Evolutionary conservation across 2,888 invertebrate species (phyloP), one percentile per base, ranked within the genome.

Genomic region (Andrena flavipes): DNA sequence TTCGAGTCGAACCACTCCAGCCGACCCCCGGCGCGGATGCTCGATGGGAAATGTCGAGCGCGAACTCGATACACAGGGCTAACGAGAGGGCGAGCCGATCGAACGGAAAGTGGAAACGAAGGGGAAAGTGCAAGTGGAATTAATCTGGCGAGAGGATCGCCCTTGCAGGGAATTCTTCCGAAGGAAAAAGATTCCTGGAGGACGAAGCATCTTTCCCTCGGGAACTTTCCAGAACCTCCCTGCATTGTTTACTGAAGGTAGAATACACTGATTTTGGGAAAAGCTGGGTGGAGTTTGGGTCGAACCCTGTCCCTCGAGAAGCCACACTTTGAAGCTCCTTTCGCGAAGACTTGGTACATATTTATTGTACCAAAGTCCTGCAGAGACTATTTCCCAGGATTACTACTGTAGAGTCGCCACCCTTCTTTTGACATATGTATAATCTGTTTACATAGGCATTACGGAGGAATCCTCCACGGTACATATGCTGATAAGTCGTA

Each of bases 21-120:
- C 64, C 51, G 33, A 16, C n/a, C 35, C 33, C 26, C 33, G 20
- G 59, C 26, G 80, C 75, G 82, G 60, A 69, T 49, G 64, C 60
- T 71, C 48, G 68, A 73, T 64, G 69, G 54, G 75, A 84, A 86
- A 84, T 73, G 69, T 76, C 75, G 75, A 69, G 76, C 77, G 68
- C 80, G 82, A 86, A 86, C 74, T 86, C 81, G 77, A 87, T 78
- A 88, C 86, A 75, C 75, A n/a, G 64, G 59, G 60, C 75, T 84
- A 88, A 86, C 80, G 72, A 84, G 88, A 73, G 76, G 64, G 51
- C 48, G 70, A 70, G 48, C 16, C 59, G 75, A 74, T 10, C 60
- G 49, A 56, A 42, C 64, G 23, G 20, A 29, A 69, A 48, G 16
- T 35, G 59, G 51, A 51, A 71, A 72, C 69, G 82, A 72, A 72